Evolutionary conservation across 2,888 invertebrate genomes (phyloP), one percentile per base, ranked within the genome.

Genomic region (Phragmatobia fuliginosa): DNA sequence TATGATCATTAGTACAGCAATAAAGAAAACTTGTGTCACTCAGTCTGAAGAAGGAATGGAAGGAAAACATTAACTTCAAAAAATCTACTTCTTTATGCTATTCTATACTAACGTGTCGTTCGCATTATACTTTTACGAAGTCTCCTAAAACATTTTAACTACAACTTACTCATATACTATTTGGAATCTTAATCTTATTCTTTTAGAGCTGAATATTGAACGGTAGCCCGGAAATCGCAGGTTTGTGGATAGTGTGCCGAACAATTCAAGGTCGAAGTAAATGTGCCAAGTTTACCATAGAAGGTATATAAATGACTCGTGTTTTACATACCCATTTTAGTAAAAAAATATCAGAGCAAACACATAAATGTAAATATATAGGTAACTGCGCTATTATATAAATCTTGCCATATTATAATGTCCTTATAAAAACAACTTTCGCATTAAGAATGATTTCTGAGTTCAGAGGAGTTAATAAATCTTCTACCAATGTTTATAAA

Each of bases 271-370:
- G 59, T 67, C 65, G 67, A 77, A 38, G 67, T 63, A 79, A 80
- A 80, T 79, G 82, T 81, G 72, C 74, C 71, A 80, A 80, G 71
- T 75, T 80, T 74, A 59, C 70, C 77, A 74, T 74, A 74, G 74
- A 70, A 79, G 72, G 65, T 73, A 75, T 74, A 72, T 77, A 68
- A 79, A 76, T 73, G 75, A 74, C 68, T 73, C 25, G 71, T 75
- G 77, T 79, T 79, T 74, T 79, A 70, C 75, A 81, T 77, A 79
- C 81, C 71, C 75, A 77, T 79, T 75, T 73, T 71, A 58, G 52
- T 5, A 21, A 66, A 58, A 70, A 74, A 71, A 74, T 25, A 25
- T 49, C 21, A 49, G 45, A n/a, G 21, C 45, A n/a, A n/a, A 49
- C 45, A 49, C n/a, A 49, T 49, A 49, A 49, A 49, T 49, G 45